Evolutionary conservation across 2,888 invertebrate species (phyloP), one percentile per base, ranked within the genome.

Genomic region (Morpho deidamia): DNA sequence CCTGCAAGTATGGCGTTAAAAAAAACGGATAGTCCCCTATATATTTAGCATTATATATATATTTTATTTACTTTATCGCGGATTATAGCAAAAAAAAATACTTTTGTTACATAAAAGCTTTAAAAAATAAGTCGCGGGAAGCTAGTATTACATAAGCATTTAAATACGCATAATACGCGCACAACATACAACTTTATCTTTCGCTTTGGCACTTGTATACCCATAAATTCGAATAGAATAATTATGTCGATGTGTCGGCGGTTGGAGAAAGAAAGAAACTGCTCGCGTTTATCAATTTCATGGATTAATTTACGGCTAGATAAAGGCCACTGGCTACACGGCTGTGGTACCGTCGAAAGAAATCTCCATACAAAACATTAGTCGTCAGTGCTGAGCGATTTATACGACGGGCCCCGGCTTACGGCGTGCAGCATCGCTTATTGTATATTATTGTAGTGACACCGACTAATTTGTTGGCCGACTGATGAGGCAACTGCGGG

Each of bases 341-440:
- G 69, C 75, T 74, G 72, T 67, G 69, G 72, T 71, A 69, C 75
- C 79, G 89, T 81, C 80, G 89, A 89, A 88, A 89, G 89, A 89
- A 89, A 88, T 85, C 89, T 89, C 87, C 84, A 89, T 89, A 89
- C 88, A 88, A 87, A 89, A 88, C 89, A 87, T 88, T 85, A 87
- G 79, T 84, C 81, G 69, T 63, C 62, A 58, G 81, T 85, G 89
- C 78, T 86, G 89, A 89, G 67, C 75, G 89, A 89, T 89, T 89
- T 89, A 89, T 89, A 80, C 81, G 87, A 83, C 82, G 81, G 76
- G 70, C 66, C 68, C 73, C 66, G 72, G 78, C 73, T 71, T 72
- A 74, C 72, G 69, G 71, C 75, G 74, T 72, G 72, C 77, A 72
- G 72, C 71, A 76, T 74, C 80, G 78, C 81, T 83, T 81, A 83